Evolutionary conservation across 92 coral and sea anemone genomes (phyloP), one percentile per base, ranked within the genome.

Genomic region (Epizoanthus rinbou): DNA sequence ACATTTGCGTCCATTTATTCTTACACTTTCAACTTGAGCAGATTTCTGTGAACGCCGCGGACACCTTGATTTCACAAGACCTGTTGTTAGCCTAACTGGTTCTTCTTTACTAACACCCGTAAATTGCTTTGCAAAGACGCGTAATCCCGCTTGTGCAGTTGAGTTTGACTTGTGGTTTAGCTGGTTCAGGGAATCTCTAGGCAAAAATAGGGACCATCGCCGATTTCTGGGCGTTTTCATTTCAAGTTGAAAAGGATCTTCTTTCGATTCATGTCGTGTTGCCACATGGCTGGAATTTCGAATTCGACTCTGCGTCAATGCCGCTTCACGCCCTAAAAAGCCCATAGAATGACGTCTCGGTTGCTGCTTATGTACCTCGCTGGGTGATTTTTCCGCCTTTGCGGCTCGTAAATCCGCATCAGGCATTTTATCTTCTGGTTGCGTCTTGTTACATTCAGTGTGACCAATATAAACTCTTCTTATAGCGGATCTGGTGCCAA

Each of bases 141-240:
- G 16, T 18, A 23, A 28, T 35, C 50, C 50, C 17, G 50, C 54
- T 22, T 24, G 10, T 19, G 57, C 14, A 14, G 4, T 60, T 37
- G 11, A n/a, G 31, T 57, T 76, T 21, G 41, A 69, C 8, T 47
- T 22, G 17, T 33, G 33, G 11, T 43, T 69, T 25, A 62, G 66
- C 58, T 78, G 71, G 56, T 62, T 78, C n/a, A 57, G 82, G 18
- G 82, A 78, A 62, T 39, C 28, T 11, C 82, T 69, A 13, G 24
- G 82, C 37, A 41, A 60, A 17, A 43, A 10, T 56, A 78, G 47
- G 54, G 82, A 7, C 70, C 57, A 62, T 21, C 82, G 54, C 54
- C 54, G 71, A 60, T 43, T 41, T 1, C 21, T 8, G 1, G 19
- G 58, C 3, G 28, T 3, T 47, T 62, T 78, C 50, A 13, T n/a